Conservation (phyloP, 2,113 vertebrate species). For the Burhinus bistriatus region DNA sequence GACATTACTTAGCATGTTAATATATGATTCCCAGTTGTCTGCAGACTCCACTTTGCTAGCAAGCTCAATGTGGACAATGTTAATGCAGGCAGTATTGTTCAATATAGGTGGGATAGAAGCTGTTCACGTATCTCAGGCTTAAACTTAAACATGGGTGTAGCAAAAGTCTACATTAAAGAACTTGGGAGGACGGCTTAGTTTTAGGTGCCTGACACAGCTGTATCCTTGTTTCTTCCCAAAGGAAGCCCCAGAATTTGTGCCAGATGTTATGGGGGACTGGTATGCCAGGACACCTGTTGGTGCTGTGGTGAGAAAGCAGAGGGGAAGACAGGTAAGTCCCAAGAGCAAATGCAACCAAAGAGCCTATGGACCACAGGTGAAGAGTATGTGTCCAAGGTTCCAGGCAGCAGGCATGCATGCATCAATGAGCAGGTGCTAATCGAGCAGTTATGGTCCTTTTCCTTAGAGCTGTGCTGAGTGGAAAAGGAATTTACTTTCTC, state of each 20-base stretch:
- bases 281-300: neutral
- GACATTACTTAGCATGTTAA: neutral
- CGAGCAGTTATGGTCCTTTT: neutral
- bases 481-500: neutral
- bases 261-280: neutral
- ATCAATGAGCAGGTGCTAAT: neutral
- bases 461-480: neutral
- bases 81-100: neutral
- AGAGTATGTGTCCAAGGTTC: neutral
- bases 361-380: accelerated
- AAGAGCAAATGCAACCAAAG: neutral
- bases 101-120: neutral
- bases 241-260: neutral
- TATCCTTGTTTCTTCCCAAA: neutral
- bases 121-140: neutral
- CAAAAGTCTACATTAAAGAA: neutral
- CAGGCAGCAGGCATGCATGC: neutral
- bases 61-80: neutral
- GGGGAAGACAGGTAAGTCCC: neutral
- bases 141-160: neutral
- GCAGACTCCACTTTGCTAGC: neutral
- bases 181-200: neutral
- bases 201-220: neutral
- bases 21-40: neutral
- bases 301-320: neutral